phyloP scores from a whole-genome alignment of 2,797 vertebrate genomes.

The Scyliorhinus canicula region DNA sequence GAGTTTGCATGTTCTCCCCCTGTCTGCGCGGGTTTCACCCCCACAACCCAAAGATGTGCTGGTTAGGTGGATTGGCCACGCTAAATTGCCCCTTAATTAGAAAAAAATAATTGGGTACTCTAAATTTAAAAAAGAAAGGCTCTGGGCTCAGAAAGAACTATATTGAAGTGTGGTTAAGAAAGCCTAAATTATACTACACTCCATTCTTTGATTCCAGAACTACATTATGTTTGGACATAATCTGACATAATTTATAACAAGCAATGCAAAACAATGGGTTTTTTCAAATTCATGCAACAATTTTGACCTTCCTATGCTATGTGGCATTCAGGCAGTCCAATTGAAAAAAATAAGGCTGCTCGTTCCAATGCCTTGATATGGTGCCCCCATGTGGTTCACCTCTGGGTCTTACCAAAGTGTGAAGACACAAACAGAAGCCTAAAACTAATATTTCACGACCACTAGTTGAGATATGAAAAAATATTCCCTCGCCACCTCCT shows the following conservation, averaged over 20 bases:
- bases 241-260: not conserved
- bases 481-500: not conserved
- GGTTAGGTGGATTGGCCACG: too few relatives aligned
- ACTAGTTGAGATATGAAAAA: not conserved
- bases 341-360: not conserved
- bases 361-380: not conserved
- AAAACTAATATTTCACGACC: not conserved
- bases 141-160: too few relatives aligned
- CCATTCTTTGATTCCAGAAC: not conserved
- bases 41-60: too few relatives aligned
- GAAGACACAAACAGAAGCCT: not conserved
- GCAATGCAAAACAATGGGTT: not conserved
- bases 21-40: too few relatives aligned
- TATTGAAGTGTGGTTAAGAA: not conserved
- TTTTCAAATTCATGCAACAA: not conserved
- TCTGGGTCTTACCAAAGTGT: not conserved
- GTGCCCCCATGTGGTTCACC: conserved; percentile 20
- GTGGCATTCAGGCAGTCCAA: not conserved
- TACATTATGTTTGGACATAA: not conserved
- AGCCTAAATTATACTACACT: not conserved
- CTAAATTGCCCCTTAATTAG: too few relatives aligned
- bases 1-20: too few relatives aligned
- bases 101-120: too few relatives aligned
- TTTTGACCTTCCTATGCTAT: not conserved
- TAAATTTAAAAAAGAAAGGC: too few relatives aligned